Percentiles rank a stretch among this genome's conserved stretches.
These are phyloP conservation scores for Phanerotoma sp. DNA, from an alignment of 2,888 invertebrate genomes.

Conservation along the genomic window DNA sequence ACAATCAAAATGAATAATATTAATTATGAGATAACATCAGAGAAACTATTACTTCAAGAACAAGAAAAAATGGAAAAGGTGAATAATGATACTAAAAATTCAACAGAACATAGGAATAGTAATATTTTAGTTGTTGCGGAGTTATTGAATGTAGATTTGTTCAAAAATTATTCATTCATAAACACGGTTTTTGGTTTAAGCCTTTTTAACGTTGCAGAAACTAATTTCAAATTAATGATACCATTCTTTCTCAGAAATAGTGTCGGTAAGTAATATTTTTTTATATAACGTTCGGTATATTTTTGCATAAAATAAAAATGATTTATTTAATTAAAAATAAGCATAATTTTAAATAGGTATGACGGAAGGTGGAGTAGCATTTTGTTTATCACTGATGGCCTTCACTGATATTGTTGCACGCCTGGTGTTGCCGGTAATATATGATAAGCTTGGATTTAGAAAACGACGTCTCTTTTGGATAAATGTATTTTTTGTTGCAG, in stretches of 20 bases:
- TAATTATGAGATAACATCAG: no score
- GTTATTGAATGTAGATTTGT: conserved; percentile 42
- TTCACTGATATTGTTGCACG: conserved; percentile 74
- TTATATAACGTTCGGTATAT: background rate
- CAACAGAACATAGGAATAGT: background rate
- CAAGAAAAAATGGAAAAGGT: background rate
- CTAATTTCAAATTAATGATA: conserved; percentile 58
- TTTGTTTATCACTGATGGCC: conserved; percentile 74
- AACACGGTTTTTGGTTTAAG: conserved; percentile 53
- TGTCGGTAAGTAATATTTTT: conserved; percentile 45
- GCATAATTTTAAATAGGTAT: conserved; percentile 41
- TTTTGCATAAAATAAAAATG: background rate
- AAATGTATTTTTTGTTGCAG: conserved; percentile 71
- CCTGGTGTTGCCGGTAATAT: conserved; percentile 72
- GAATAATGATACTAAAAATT: no score
- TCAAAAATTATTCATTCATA: conserved; percentile 39
- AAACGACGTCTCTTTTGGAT: conserved; percentile 73
- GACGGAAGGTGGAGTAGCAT: conserved; percentile 69
- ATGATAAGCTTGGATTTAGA: conserved; percentile 67
- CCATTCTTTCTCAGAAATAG: conserved; percentile 56
- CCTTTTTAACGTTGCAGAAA: conserved; percentile 58
- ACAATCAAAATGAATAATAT: no score
- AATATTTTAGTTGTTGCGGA: conserved; percentile 25
- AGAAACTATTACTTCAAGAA: no score
- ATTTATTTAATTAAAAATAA: background rate